Conservation (phyloP, 2,797 vertebrate species). For the Channallabes apus region DNA sequence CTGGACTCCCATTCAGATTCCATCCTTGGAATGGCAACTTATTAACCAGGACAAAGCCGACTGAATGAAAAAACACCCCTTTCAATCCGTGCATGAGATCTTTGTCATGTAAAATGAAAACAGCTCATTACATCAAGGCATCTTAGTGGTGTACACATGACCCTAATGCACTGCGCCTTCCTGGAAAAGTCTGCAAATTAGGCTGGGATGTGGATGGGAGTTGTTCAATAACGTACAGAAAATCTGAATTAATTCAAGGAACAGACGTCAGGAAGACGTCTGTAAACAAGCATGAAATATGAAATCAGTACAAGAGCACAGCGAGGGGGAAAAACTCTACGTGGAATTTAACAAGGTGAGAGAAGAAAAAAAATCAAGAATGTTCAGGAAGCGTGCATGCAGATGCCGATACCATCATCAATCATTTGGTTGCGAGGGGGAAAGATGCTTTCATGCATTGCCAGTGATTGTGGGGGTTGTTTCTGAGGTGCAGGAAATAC, state of each 20-base stretch:
- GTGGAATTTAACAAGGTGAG: slow-evolving; percentile 3
- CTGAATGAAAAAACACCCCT: neutral
- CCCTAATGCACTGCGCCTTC: neutral
- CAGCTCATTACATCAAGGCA: neutral
- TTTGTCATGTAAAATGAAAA: neutral
- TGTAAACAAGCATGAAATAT: slow-evolving; percentile 38
- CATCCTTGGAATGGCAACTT: neutral
- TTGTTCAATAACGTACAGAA: slow-evolving; percentile 30
- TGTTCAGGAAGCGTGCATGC: slow-evolving; percentile 18
- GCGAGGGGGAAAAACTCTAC: neutral
- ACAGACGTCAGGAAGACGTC: slow-evolving; percentile 16
- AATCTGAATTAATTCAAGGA: slow-evolving; percentile 28
- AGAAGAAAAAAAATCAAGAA: neutral
- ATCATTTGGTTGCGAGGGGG: neutral
- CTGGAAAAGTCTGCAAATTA: neutral
- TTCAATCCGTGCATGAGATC: neutral
- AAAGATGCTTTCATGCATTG: slow-evolving; percentile 26
- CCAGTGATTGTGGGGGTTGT: slow-evolving; percentile 49
- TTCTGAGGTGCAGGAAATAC: slow-evolving; percentile 22
- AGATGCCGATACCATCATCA: slow-evolving; percentile 21
- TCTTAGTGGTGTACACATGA: slow-evolving; percentile 6
- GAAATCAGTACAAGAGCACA: slow-evolving; percentile 18
- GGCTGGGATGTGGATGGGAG: neutral
- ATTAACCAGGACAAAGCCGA: neutral
- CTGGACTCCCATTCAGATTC: neutral